These are phyloP conservation scores for Lithodes maja DNA, from an alignment of 2,888 invertebrate species.

Conservation along the genomic window DNA sequence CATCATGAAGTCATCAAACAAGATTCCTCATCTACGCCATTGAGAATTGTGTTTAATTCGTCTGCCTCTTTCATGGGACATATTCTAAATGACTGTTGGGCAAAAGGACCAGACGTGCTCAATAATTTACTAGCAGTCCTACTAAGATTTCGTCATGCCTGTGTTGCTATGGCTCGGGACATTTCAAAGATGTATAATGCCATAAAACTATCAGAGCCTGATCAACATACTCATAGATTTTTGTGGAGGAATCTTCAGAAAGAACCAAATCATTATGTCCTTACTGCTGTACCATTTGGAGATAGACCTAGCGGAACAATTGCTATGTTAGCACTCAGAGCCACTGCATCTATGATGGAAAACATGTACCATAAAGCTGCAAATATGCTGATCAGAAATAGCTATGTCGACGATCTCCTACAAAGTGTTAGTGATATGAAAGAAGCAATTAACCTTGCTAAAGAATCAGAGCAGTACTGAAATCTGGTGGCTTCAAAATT, in stretches of 20 bases:
- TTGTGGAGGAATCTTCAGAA: slow-evolving; percentile 23
- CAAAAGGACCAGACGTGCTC: slow-evolving; percentile 40
- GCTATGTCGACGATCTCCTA: slow-evolving; percentile 38
- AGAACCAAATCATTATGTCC: slow-evolving; percentile 39
- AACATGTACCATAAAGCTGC: not conserved
- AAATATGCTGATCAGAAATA: not conserved
- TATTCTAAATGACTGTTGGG: slow-evolving; percentile 23
- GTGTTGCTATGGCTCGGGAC: slow-evolving; percentile 27
- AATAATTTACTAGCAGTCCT: slow-evolving; percentile 31
- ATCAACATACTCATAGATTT: slow-evolving; percentile 47
- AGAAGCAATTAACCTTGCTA: not conserved
- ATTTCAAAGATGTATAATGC: slow-evolving; percentile 42
- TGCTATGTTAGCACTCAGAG: slow-evolving; percentile 17
- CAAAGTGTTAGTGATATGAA: not conserved
- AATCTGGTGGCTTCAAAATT: slow-evolving; percentile 8
- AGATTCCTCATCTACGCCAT: slow-evolving; percentile 21
- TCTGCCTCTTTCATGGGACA: slow-evolving; percentile 25
- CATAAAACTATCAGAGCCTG: not conserved
- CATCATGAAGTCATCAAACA: slow-evolving; percentile 31
- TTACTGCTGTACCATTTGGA: slow-evolving; percentile 39
- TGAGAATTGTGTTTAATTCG: slow-evolving; percentile 34
- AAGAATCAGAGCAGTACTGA: slow-evolving; percentile 6
- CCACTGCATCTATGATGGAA: slow-evolving; percentile 23
- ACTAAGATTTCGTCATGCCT: slow-evolving; percentile 28
- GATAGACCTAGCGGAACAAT: slow-evolving; percentile 37